Percentiles rank a stretch among this genome's conserved stretches.
Evolutionary conservation across 2,888 invertebrate species (phyloP).

Genomic region (Ditula angustiorana): DNA sequence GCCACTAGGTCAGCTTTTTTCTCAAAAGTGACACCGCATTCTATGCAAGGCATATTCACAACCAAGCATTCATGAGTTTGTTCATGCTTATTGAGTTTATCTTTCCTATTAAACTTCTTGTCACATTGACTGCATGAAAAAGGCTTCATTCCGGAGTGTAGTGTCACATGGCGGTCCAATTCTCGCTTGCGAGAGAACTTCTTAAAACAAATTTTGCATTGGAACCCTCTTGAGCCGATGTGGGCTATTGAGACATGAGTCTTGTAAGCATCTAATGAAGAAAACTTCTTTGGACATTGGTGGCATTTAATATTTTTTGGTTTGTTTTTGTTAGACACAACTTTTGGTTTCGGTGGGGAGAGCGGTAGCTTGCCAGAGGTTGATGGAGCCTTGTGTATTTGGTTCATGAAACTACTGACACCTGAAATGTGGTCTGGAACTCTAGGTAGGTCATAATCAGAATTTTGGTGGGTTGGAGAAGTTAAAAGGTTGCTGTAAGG

Average conservation of each 20-base stretch:
- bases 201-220: constrained; percentile 88
- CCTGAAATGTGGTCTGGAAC: constrained; percentile 83
- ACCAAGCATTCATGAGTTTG: constrained; percentile 87
- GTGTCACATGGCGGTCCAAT: constrained; percentile 88
- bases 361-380: constrained; percentile 60
- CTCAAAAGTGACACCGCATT: constrained; percentile 87
- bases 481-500: constrained; percentile 83
- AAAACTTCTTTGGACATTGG: constrained; percentile 80
- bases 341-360: constrained; percentile 69
- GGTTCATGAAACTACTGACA: constrained; percentile 75
- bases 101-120: constrained; percentile 88
- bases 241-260: constrained; percentile 83
- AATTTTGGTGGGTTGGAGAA: constrained; percentile 66
- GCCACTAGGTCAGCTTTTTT: constrained; percentile 85
- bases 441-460: constrained; percentile 77
- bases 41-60: constrained; percentile 86
- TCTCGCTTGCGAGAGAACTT: constrained; percentile 89
- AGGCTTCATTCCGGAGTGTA: constrained; percentile 89
- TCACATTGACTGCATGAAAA: constrained; percentile 89
- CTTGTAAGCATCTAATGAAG: constrained; percentile 81
- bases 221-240: constrained; percentile 84
- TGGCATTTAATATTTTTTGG: constrained; percentile 83
- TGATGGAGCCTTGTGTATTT: constrained; percentile 67
- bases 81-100: constrained; percentile 89
- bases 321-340: constrained; percentile 67